These are phyloP conservation scores for Altica lythri DNA, from an alignment of 2,888 invertebrate species.

Conservation along the genomic window DNA sequence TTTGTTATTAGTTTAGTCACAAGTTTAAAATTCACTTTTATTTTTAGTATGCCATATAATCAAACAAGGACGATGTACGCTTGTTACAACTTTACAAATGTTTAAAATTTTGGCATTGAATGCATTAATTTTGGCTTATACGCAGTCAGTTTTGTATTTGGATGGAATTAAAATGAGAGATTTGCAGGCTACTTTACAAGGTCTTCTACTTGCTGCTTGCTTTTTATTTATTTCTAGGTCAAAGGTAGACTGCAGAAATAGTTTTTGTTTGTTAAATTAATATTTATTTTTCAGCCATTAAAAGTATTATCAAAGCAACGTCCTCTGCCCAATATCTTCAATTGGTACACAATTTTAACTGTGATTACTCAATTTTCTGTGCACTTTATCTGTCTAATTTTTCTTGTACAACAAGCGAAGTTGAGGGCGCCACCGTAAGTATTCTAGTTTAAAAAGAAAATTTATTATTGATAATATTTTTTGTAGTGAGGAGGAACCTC, in stretches of 20 bases:
- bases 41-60: slow-evolving; percentile 95
- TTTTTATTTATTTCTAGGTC: slow-evolving; percentile 98
- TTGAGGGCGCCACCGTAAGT: slow-evolving; percentile 72
- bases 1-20: not conserved
- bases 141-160: slow-evolving; percentile 96
- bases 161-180: slow-evolving; percentile 98
- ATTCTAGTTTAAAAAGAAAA: no score
- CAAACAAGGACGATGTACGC: slow-evolving; percentile 97
- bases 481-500: slow-evolving; percentile 61
- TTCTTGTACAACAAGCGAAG: slow-evolving; percentile 82
- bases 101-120: slow-evolving; percentile 99
- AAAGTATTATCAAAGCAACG: slow-evolving; percentile 90
- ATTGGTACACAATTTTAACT: slow-evolving; percentile 94
- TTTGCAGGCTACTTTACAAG: slow-evolving; percentile 96
- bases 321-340: slow-evolving; percentile 98
- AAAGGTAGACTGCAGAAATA: slow-evolving; percentile 69
- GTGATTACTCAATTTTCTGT: slow-evolving; percentile 93
- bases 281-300: slow-evolving; percentile 71
- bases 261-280: slow-evolving; percentile 3
- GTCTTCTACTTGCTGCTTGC: slow-evolving; percentile 91
- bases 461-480: no score
- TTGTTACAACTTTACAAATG: slow-evolving; percentile 99
- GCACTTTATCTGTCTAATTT: slow-evolving; percentile 90
- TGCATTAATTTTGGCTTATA: slow-evolving; percentile 96
- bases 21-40: slow-evolving; percentile 33